phyloP scores from a whole-genome alignment of 2,113 vertebrate genomes.

The Phyllopteryx taeniolatus region DNA sequence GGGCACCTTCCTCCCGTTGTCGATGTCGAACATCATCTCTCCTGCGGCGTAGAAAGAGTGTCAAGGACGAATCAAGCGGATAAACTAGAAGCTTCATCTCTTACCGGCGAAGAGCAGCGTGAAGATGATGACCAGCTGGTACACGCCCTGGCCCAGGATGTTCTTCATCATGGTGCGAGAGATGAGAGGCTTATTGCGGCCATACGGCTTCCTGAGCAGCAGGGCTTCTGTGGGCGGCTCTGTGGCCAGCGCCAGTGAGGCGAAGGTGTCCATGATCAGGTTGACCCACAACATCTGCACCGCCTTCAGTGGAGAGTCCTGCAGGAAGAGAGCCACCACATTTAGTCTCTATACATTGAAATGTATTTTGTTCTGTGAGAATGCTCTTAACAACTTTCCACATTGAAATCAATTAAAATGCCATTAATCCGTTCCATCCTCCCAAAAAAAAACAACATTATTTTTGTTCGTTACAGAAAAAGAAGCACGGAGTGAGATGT shows the following conservation, averaged over 20 bases:
- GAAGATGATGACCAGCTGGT: slow-evolving; percentile 92
- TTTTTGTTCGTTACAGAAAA: not conserved
- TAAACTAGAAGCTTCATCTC: slow-evolving; percentile 11
- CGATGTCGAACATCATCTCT: slow-evolving; percentile 93
- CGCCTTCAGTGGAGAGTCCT: slow-evolving; percentile 98
- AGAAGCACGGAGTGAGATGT: not conserved
- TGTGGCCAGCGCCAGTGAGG: slow-evolving; percentile 95
- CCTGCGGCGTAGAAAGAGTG: slow-evolving; percentile 64
- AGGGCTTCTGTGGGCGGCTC: slow-evolving; percentile 96
- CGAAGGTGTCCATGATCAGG: slow-evolving; percentile 98
- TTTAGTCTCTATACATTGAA: too few species aligned
- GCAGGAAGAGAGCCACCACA: slow-evolving; percentile 9
- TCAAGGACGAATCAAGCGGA: not conserved
- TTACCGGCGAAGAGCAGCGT: slow-evolving; percentile 94
- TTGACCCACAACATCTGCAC: slow-evolving; percentile 99
- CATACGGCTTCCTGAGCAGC: slow-evolving; percentile 92
- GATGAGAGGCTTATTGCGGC: slow-evolving; percentile 97
- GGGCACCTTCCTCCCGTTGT: slow-evolving; percentile 89
- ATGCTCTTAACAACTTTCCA: too few species aligned
- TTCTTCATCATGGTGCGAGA: slow-evolving; percentile 99
- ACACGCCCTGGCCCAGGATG: slow-evolving; percentile 94
- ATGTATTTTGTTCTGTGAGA: not conserved
- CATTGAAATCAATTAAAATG: too few species aligned
- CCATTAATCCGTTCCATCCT: too few species aligned
- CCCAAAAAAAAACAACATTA: too few species aligned